These are phyloP conservation scores for Drosophila cardini DNA, from an alignment of 1,140 invertebrate genomes.

Conservation along the genomic window DNA sequence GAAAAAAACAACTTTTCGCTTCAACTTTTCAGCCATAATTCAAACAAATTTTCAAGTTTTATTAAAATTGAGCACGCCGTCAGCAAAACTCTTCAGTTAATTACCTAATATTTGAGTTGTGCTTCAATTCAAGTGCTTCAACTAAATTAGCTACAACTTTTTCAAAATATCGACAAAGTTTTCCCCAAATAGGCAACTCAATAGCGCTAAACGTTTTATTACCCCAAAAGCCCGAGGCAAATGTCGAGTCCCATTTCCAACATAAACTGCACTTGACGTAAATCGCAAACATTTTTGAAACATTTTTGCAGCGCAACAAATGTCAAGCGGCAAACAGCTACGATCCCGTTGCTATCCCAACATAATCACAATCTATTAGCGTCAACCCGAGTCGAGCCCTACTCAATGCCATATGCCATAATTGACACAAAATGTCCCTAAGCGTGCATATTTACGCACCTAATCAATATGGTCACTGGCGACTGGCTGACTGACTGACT, in stretches of 20 bases:
- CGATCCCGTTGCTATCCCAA: neutral
- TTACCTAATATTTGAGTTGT: constrained; percentile 72
- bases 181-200: constrained; percentile 43
- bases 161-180: constrained; percentile 71
- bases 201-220: constrained; percentile 69
- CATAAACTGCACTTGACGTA: constrained; percentile 64
- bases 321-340: constrained; percentile 14
- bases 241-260: constrained; percentile 17
- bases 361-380: constrained; percentile 53
- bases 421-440: constrained; percentile 49
- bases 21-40: constrained; percentile 45
- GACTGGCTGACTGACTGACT: constrained; percentile 22
- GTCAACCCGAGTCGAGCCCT: constrained; percentile 24
- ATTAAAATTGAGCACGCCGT: constrained; percentile 58
- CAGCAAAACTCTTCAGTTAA: constrained; percentile 66
- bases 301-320: constrained; percentile 33
- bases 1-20: constrained; percentile 47
- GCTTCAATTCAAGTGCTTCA: constrained; percentile 60
- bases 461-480: constrained; percentile 65
- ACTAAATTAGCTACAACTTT: constrained; percentile 72
- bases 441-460: constrained; percentile 64
- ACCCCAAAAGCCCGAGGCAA: constrained; percentile 28
- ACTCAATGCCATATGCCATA: constrained; percentile 48
- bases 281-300: constrained; percentile 21
- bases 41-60: constrained; percentile 61